Conservation (phyloP, 2,888 invertebrate species). For the Autographa pulchrina region DNA sequence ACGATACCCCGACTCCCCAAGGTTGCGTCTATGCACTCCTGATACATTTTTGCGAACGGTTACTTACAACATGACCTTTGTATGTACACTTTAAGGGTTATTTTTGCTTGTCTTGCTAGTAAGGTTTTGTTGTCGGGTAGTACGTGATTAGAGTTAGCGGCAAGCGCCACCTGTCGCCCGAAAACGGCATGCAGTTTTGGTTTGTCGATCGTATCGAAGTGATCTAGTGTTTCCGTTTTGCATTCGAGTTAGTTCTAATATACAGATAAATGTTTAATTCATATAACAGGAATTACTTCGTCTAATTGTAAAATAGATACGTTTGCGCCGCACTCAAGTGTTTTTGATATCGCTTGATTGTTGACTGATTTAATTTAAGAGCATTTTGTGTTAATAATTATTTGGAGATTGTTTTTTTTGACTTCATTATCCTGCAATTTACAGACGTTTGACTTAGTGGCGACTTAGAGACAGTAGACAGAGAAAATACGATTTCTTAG, state of each 20-base stretch:
- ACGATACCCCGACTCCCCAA: slow-evolving; percentile 77
- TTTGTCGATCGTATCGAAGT: slow-evolving; percentile 57
- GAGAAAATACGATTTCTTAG: background rate
- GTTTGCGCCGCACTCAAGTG: slow-evolving; percentile 34
- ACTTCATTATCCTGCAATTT: background rate
- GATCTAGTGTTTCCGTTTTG: slow-evolving; percentile 60
- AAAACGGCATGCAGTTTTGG: slow-evolving; percentile 71
- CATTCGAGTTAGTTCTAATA: slow-evolving; percentile 55
- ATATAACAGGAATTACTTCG: slow-evolving; percentile 47
- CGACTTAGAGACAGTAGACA: background rate
- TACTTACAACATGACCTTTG: slow-evolving; percentile 51
- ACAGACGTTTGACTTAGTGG: background rate
- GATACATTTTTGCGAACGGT: slow-evolving; percentile 55
- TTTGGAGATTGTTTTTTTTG: background rate
- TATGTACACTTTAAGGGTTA: slow-evolving; percentile 25
- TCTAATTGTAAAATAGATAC: slow-evolving; percentile 52
- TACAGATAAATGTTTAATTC: slow-evolving; percentile 57
- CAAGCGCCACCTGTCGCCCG: slow-evolving; percentile 76
- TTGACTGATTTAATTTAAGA: slow-evolving; percentile 28
- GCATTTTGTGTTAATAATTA: background rate
- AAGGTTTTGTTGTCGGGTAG: slow-evolving; percentile 38
- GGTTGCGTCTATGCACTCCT: slow-evolving; percentile 78
- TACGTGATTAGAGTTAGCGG: slow-evolving; percentile 74
- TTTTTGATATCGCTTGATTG: slow-evolving; percentile 34
- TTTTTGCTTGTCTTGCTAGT: slow-evolving; percentile 22